These are phyloP conservation scores for Gymnodraco acuticeps DNA, from an alignment of 2,797 vertebrate species.

Conservation along the genomic window DNA sequence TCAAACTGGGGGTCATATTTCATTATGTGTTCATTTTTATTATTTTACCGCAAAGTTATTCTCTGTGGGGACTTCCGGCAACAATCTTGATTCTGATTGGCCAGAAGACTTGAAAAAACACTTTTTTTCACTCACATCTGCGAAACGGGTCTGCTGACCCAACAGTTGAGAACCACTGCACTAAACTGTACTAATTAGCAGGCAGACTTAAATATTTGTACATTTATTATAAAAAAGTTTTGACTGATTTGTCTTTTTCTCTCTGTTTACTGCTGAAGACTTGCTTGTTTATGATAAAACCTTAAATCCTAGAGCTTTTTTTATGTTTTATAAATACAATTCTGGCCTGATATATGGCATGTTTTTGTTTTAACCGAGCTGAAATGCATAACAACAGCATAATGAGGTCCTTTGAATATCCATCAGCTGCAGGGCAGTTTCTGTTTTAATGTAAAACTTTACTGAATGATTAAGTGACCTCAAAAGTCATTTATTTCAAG, in stretches of 20 bases:
- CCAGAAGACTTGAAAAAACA: too few relatives aligned
- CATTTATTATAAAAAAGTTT: too few relatives aligned
- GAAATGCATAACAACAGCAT: slow-evolving; percentile 11
- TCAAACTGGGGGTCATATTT: too few relatives aligned
- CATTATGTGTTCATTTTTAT: too few relatives aligned
- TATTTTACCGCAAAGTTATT: too few relatives aligned
- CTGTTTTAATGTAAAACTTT: not conserved
- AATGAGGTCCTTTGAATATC: slow-evolving; percentile 18
- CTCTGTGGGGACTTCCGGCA: too few relatives aligned
- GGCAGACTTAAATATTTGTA: too few relatives aligned
- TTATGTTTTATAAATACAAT: not conserved
- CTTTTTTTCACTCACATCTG: too few relatives aligned
- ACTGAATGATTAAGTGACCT: not conserved
- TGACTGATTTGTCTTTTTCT: too few relatives aligned
- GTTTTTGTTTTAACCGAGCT: slow-evolving; percentile 9
- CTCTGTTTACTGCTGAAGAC: not conserved
- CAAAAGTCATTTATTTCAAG: slow-evolving; percentile 1
- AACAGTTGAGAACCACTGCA: too few relatives aligned
- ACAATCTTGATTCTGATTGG: too few relatives aligned
- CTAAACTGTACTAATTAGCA: not conserved
- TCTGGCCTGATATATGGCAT: not conserved
- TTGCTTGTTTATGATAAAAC: not conserved
- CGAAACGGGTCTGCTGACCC: too few relatives aligned
- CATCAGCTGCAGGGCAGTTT: not conserved
- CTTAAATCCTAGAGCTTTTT: not conserved